phyloP scores from a whole-genome alignment of 2,113 vertebrate species.

The Galemys pyrenaicus region DNA sequence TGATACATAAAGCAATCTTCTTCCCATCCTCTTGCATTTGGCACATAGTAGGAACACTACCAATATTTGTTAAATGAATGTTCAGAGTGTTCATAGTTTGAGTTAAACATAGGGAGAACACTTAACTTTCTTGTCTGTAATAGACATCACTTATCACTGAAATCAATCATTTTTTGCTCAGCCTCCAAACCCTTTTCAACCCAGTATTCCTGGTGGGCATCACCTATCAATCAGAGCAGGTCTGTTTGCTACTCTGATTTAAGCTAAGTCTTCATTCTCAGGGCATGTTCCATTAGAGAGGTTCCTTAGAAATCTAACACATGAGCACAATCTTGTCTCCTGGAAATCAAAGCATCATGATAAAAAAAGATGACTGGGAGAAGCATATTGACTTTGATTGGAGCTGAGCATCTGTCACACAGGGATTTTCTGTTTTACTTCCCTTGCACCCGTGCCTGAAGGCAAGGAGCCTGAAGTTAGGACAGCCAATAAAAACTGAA shows the following conservation, averaged over 20 bases:
- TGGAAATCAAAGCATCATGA: background rate
- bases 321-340: background rate
- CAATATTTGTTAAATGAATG: background rate
- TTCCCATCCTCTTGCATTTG: background rate
- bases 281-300: background rate
- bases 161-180: background rate
- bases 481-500: background rate
- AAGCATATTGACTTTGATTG: background rate
- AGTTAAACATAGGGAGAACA: background rate
- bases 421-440: constrained; percentile 36
- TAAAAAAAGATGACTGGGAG: background rate
- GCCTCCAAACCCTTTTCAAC: background rate
- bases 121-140: background rate
- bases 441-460: background rate
- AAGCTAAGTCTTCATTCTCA: background rate
- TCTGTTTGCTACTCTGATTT: background rate
- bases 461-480: background rate
- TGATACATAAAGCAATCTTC: background rate
- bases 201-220: background rate
- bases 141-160: background rate
- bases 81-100: background rate
- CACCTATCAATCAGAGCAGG: background rate
- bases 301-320: background rate
- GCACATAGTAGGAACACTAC: too few relatives aligned
- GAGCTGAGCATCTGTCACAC: background rate